A percentile compares a stretch with the other conserved stretches of the same genome.
These are phyloP conservation scores for Marronus borbonicus DNA, from an alignment of 2,888 invertebrate species.

Conservation along the genomic window DNA sequence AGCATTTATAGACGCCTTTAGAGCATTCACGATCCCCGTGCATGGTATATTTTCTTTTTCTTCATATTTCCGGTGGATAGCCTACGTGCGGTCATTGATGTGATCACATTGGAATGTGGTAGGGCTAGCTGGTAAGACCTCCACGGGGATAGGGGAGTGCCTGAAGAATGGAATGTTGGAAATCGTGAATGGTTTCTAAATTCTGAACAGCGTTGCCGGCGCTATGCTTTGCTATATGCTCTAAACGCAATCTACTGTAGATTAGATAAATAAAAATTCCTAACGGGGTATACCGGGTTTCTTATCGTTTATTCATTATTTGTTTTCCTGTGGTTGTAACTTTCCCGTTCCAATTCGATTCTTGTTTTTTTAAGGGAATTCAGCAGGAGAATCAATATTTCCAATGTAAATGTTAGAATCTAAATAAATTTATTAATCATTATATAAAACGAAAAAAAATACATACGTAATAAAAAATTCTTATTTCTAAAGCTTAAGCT, in stretches of 20 bases:
- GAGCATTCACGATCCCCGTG: slow-evolving; percentile 45
- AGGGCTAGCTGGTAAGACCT: slow-evolving; percentile 64
- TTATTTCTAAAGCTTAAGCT: too few relatives aligned
- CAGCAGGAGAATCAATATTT: background rate
- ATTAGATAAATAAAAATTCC: slow-evolving; percentile 34
- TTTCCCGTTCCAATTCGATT: slow-evolving; percentile 2
- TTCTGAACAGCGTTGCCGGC: slow-evolving; percentile 56
- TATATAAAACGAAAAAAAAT: too few relatives aligned
- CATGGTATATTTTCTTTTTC: slow-evolving; percentile 47
- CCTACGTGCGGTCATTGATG: slow-evolving; percentile 69
- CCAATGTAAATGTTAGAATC: too few relatives aligned
- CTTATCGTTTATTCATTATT: slow-evolving; percentile 22
- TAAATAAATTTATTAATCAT: too few relatives aligned
- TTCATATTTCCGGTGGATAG: slow-evolving; percentile 64
- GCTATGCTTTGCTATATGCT: background rate
- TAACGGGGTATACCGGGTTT: slow-evolving; percentile 4
- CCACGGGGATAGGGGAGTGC: slow-evolving; percentile 61
- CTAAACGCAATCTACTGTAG: background rate
- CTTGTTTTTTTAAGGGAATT: background rate
- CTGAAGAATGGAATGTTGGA: slow-evolving; percentile 68
- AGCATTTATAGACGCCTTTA: background rate
- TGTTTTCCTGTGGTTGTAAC: background rate
- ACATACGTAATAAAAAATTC: too few relatives aligned
- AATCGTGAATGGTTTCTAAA: slow-evolving; percentile 69
- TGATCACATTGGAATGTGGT: slow-evolving; percentile 71